These are phyloP conservation scores for Ictalurus punctatus DNA, from an alignment of 2,113 vertebrate species.

Conservation along the genomic window DNA sequence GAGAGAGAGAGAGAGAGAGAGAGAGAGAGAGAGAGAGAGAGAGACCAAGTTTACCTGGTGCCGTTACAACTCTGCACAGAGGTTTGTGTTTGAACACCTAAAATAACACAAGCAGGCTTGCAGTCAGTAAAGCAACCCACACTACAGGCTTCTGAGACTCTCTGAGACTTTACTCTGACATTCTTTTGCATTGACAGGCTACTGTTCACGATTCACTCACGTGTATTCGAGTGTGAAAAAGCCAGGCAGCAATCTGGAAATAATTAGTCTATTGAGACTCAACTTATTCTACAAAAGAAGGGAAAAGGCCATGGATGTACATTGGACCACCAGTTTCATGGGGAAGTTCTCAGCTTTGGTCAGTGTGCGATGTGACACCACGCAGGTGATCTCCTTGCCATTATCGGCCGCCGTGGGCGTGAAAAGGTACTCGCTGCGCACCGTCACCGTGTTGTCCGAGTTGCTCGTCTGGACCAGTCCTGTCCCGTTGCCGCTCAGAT, in stretches of 20 bases:
- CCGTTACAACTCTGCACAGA: background rate
- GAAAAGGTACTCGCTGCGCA: constrained; percentile 76
- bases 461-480: constrained; percentile 29
- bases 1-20: too few relatives aligned
- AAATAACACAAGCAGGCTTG: background rate
- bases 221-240: background rate
- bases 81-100: constrained; percentile 8
- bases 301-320: constrained; percentile 63
- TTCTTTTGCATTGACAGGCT: background rate
- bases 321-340: constrained; percentile 70
- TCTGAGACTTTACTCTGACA: background rate
- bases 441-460: constrained; percentile 72
- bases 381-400: constrained; percentile 76
- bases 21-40: background rate
- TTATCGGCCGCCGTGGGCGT: constrained; percentile 70
- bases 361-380: constrained; percentile 74
- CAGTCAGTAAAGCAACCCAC: background rate
- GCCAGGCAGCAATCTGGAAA: background rate
- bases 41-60: background rate
- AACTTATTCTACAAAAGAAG: background rate
- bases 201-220: background rate
- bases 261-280: background rate
- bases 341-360: constrained; percentile 60
- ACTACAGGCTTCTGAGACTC: background rate
- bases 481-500: constrained; percentile 65